A percentile compares a stretch with the other conserved stretches of the same genome.
Evolutionary conservation across 2,797 vertebrate genomes (phyloP).

Genomic region (Amazona ochrocephala): DNA sequence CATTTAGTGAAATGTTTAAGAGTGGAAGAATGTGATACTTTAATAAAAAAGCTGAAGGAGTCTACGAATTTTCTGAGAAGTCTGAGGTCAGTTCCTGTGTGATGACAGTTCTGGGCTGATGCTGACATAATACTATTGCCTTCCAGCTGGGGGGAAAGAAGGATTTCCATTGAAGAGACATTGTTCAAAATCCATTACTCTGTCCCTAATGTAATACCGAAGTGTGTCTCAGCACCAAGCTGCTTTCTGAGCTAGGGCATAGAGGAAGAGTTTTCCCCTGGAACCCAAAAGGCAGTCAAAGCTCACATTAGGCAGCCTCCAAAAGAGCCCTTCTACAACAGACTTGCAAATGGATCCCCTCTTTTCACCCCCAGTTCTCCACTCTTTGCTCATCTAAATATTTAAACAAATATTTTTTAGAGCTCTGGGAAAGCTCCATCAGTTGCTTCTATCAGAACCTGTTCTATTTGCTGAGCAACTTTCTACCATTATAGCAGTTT

Average conservation of each 20-base stretch:
- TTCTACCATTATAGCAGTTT: conserved; percentile 43
- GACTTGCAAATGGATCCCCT: not conserved
- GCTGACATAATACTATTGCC: conserved; percentile 6
- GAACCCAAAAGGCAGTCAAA: not conserved
- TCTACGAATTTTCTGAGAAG: conserved; percentile 30
- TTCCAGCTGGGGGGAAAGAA: conserved; percentile 2
- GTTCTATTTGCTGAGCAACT: conserved; percentile 51
- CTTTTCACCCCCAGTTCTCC: not conserved
- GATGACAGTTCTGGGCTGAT: conserved; percentile 20
- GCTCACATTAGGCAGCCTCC: not conserved
- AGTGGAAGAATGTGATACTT: conserved; percentile 30
- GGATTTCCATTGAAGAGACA: not conserved
- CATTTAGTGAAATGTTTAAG: conserved; percentile 18
- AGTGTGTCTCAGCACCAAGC: not conserved
- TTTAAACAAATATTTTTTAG: conserved; percentile 52
- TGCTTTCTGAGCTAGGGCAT: not conserved
- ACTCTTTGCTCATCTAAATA: conserved; percentile 13
- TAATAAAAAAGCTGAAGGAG: conserved; percentile 17
- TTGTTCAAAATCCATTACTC: not conserved
- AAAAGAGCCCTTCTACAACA: not conserved
- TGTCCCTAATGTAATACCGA: not conserved
- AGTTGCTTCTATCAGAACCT: conserved; percentile 16
- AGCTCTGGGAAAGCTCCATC: conserved; percentile 25
- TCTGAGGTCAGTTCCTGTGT: conserved; percentile 16
- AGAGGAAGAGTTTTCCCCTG: not conserved